Evolutionary conservation across 1,140 invertebrate species (phyloP).

Genomic region (Monomorium pharaonis): DNA sequence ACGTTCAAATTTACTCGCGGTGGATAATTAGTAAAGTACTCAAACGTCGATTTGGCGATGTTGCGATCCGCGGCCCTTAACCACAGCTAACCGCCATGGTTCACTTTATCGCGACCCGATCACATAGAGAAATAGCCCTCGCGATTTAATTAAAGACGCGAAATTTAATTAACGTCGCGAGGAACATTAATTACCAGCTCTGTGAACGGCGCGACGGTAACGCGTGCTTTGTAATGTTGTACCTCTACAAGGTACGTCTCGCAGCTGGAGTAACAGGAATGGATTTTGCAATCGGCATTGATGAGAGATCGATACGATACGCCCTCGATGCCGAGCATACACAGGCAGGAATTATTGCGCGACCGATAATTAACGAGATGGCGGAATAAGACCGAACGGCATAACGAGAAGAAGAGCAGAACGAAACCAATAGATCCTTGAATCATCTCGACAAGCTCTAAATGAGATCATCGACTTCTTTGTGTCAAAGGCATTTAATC

Average conservation of each 20-base stretch:
- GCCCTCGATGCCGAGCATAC: background rate
- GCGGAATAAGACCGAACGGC: background rate
- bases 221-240: constrained; percentile 24
- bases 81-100: background rate
- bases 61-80: constrained; percentile 7
- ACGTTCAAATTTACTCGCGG: constrained; percentile 33
- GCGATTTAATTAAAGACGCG: constrained; percentile 43
- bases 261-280: background rate
- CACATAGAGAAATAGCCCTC: constrained; percentile 21
- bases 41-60: constrained; percentile 40
- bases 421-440: constrained; percentile 41
- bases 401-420: constrained; percentile 11
- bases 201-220: background rate
- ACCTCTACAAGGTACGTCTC: background rate
- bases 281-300: constrained; percentile 44
- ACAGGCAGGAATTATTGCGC: constrained; percentile 13
- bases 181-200: constrained; percentile 38
- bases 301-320: constrained; percentile 41
- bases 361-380: constrained; percentile 30
- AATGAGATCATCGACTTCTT: constrained; percentile 58
- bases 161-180: constrained; percentile 49
- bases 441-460: constrained; percentile 45
- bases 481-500: constrained; percentile 63
- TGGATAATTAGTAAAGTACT: constrained; percentile 52
- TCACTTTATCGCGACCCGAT: constrained; percentile 2